Base-by-base conservation (phyloP, 1,140 invertebrate species). In the Drosophila virilis region DNA sequence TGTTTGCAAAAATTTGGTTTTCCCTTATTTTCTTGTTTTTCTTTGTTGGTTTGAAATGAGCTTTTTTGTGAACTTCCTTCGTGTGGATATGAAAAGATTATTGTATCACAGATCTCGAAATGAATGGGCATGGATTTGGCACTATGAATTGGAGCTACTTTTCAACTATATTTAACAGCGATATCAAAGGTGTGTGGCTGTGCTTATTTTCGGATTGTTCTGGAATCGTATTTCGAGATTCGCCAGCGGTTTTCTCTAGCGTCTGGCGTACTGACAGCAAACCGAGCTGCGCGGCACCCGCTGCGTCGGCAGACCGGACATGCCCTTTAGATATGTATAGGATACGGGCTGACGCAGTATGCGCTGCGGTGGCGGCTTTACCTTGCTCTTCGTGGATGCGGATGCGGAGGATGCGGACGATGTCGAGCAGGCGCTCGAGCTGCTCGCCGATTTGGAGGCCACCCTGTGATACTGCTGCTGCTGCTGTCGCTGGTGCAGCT, bases 291-390 rank as follows among this genome's bases (percentile, higher is more conserved):
- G 93, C 0, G 96, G 96, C 4, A 97, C 95, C 79, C 96, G 93
- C 85, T 96, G 96, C 1, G 96, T 97, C 1, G 96, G 96, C 13
- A 97, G 92, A 1, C 96, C 96, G 2, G 96, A 97, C 51, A 96
- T 93, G 43, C 96, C 96, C 66, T 94, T 94, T 1, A 97, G 94
- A 88, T 97, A 97, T 2, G 95, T 96, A 90, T 97, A 97, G 0
- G 95, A 94, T 0, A 96, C 94, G 0, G 96, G 96, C 22, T 95
- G 94, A 22, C 96, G 92, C 2, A 97, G 93, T 40, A 97, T 96
- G 45, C 94, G 93, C 66, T 94, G 94, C 2, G 93, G 91, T 52
- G 94, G 95, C 77, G 96, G 95, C 89, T 95, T 95, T 17, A 46
- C 38, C 50, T 89, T 78, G 60, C 57, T 40, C 42, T 79, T 93